Evolutionary conservation across 1,140 invertebrate species (phyloP), one percentile per base, ranked within the genome.

Genomic region (Gonioctena quinquepunctata): DNA sequence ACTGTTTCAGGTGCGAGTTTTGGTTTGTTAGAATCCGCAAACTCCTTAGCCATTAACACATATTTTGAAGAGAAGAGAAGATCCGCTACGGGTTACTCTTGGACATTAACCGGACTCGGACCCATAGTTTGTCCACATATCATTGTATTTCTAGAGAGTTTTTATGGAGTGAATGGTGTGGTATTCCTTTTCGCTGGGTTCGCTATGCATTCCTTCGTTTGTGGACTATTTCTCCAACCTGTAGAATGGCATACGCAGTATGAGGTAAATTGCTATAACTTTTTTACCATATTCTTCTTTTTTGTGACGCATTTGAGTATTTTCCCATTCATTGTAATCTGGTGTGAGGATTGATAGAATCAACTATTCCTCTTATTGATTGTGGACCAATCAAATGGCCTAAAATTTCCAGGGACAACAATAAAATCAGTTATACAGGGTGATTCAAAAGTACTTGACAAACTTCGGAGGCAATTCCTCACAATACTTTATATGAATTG

Each of bases 161-260:
- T 65, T 21, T 86, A 82, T 65, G 83, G 80, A 1, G 80, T 82
- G 6, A 70, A 82, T 68, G 84, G 84, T 3, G 83, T 84, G 4
- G 69, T 85, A 56, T 59, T 85, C 3, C 77, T 87, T 49, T 78
- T 85, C 33, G 76, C 84, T 2, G 84, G 78, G 4, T 71, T 87
- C 48, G 70, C 81, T 1, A 73, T 84, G 8, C 82, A 87, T 63
- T 79, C 84, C 0, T 73, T 85, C 28, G 77, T 80, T 16, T 85
- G 80, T 26, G 76, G 83, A 5, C 75, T 85, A 8, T 68, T 87
- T 0, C 72, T 86, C 3, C 86, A 87, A 68, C 86, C 86, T 3
- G 83, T 86, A n/a, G 80, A 81, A 23, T 84, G 79, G 86, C 90
- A 92, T 78, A 82, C 86, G 4, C 87, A 11, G 1, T 42, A 42